phyloP scores from a whole-genome alignment of 2,113 vertebrate species.

The Capra hircus region DNA sequence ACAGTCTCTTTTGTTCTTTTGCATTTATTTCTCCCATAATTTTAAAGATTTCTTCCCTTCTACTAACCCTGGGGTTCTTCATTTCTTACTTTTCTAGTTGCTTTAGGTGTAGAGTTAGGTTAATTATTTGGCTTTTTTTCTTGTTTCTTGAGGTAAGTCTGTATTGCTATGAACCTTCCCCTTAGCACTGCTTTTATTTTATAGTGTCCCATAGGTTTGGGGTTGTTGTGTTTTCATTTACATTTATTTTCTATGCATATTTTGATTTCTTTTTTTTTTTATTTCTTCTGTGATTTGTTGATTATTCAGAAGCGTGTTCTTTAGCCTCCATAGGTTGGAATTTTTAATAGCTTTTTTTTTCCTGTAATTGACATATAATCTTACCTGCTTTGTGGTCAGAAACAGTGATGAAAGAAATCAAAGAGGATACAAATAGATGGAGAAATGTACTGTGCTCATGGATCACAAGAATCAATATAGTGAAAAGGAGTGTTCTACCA shows the following conservation, averaged over 20 bases:
- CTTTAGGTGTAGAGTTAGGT: not conserved
- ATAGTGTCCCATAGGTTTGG: not conserved
- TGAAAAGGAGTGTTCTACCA: not conserved
- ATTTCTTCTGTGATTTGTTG: not conserved
- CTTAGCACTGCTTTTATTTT: not conserved
- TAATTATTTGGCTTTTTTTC: not conserved
- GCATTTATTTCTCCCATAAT: not conserved
- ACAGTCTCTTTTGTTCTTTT: not conserved
- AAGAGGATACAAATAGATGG: not conserved
- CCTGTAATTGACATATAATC: not conserved
- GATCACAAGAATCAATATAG: not conserved
- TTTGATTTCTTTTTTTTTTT: not conserved
- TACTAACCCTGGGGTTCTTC: not conserved
- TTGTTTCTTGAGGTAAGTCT: not conserved
- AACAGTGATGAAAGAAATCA: not conserved
- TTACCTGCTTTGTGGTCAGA: not conserved
- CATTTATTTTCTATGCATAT: not conserved
- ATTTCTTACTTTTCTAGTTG: not conserved
- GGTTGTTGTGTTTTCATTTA: not conserved
- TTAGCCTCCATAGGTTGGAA: not conserved
- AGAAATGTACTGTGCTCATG: not conserved
- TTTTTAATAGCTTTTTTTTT: not conserved
- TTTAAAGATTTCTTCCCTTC: not conserved
- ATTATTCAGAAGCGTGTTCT: accelerated
- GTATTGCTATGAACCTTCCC: not conserved